These are phyloP conservation scores for Microtus montanus DNA, from an alignment of 2,113 vertebrate genomes.

Conservation along the genomic window DNA sequence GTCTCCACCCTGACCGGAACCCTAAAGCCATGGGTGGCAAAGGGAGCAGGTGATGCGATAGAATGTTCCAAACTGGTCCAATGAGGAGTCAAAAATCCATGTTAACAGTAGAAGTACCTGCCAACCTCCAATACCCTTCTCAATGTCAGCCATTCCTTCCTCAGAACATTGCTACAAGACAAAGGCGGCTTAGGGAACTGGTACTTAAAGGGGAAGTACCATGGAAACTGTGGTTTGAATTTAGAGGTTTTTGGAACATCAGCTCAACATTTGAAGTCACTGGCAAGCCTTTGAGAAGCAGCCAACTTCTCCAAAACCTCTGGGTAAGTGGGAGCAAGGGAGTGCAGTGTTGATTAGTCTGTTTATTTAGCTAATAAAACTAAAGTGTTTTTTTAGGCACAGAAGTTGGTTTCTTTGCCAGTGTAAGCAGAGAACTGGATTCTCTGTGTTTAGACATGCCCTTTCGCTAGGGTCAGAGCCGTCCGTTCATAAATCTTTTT, in stretches of 20 bases:
- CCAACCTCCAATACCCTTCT: not conserved
- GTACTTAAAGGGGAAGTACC: not conserved
- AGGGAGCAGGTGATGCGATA: not conserved
- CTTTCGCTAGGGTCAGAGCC: conserved; percentile 72
- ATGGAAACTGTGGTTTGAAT: conserved; percentile 32
- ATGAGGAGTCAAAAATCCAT: conserved; percentile 17
- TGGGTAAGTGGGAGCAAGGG: conserved; percentile 9
- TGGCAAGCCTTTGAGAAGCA: conserved; percentile 49
- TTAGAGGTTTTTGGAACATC: conserved; percentile 47
- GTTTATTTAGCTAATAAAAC: conserved; percentile 65
- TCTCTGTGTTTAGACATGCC: conserved; percentile 78
- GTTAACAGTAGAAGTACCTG: not conserved
- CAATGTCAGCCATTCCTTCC: not conserved
- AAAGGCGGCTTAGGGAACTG: not conserved
- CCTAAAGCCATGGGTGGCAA: not conserved
- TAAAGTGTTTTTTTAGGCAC: conserved; percentile 59
- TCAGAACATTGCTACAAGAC: not conserved
- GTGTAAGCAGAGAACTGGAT: conserved; percentile 69
- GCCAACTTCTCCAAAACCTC: conserved; percentile 34
- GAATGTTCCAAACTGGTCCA: conserved; percentile 1
- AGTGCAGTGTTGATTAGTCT: conserved; percentile 54
- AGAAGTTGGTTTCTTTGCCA: conserved; percentile 59
- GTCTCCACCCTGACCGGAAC: conserved; percentile 1
- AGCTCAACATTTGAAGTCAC: not conserved
- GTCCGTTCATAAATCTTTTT: conserved; percentile 47